Base-by-base conservation (phyloP, 1,140 invertebrate genomes). In the Drosophila paulistorum region DNA sequence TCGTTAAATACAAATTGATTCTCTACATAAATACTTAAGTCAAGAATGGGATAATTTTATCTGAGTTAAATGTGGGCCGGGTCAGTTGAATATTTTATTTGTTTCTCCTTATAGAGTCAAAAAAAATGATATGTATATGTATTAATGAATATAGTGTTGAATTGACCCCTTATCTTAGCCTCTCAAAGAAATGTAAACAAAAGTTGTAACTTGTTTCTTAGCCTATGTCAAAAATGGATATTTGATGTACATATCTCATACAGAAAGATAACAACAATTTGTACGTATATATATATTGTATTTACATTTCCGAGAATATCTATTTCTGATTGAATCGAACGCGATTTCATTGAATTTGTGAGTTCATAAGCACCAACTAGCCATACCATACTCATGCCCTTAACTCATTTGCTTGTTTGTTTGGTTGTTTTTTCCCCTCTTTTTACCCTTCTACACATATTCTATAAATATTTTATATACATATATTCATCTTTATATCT, bases 381-480 rank as follows among this genome's bases (percentile, higher is more conserved):
- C n/a, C 45, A 17, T 1, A 23, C 45, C 10, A 23, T 9, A 4
- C 57, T 11, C 64, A 4, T 63, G 75, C 75, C 75, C 75, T 77
- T 51, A 51, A 51, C 45, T 51, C 17, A 51, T 51, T 23, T 51
- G 45, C 45, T 51, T 51, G 45, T 51, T 51, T 51, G 45, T 51
- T 51, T 23, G 45, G 20, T 30, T 30, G 30, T 30, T 30, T 30
- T 6, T 30, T 7, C 30, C n/a, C 20, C 20, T 51, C 17, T 23
- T 51, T 23, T 70, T 70, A 65, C 75, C 41, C 65, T 64, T 83
- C 79, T 69, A 83, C 76, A 89, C 68, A 83, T 77, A 83, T 74
- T 86, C 83, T 86, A 86, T 79, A 80, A 86, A 89, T 86, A 74
- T 79, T 67, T 78, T 54, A 70, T 79, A 17, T 23, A 23, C 20